Evolutionary conservation across 2,797 vertebrate genomes (phyloP).

Genomic region (Onychomys arenicola): DNA sequence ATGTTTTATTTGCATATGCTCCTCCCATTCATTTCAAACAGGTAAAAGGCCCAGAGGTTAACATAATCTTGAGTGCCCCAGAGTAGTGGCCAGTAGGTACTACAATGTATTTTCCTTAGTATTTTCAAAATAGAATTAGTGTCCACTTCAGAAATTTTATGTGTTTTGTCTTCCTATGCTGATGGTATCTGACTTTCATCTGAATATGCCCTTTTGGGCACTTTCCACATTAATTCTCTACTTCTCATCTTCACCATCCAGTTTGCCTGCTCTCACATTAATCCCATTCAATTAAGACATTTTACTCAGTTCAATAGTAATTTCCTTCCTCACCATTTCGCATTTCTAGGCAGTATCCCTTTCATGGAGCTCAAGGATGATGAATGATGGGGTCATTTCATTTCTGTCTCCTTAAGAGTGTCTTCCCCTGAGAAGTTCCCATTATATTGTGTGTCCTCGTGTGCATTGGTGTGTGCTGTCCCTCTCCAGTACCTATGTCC

Average conservation of each 20-base stretch:
- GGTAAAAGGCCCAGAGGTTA: not conserved
- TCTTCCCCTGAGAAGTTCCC: too few relatives aligned
- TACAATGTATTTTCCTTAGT: not conserved
- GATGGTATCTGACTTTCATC: too few relatives aligned
- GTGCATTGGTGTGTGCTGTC: too few relatives aligned
- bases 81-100: not conserved
- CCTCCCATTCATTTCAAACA: not conserved
- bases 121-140: not conserved
- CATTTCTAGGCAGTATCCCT: not conserved
- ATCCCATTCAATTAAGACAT: not conserved
- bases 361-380: not conserved
- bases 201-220: not conserved
- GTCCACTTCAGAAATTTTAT: not conserved
- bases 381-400: too few relatives aligned
- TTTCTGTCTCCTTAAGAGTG: not conserved
- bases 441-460: too few relatives aligned
- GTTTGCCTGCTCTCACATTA: not conserved
- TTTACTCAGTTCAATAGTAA: not conserved
- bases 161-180: too few relatives aligned
- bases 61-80: not conserved
- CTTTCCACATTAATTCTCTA: not conserved
- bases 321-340: not conserved
- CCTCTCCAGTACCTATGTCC: too few relatives aligned
- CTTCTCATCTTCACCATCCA: not conserved
- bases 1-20: not conserved